A percentile compares a stretch with the other conserved stretches of the same genome.
These are phyloP conservation scores for Leistus spinibarbis DNA, from an alignment of 2,888 invertebrate genomes.

Conservation along the genomic window DNA sequence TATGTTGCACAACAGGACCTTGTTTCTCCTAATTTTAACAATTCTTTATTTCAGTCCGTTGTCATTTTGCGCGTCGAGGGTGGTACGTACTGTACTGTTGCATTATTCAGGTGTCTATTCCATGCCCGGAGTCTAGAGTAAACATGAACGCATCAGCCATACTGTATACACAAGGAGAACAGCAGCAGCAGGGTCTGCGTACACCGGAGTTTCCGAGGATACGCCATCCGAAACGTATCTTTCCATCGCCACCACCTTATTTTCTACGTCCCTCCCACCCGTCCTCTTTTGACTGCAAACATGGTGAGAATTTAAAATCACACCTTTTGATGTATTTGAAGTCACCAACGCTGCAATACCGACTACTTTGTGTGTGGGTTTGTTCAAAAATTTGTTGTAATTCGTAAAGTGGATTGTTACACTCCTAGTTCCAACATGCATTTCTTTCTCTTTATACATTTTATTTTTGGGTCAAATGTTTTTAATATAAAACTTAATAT, in stretches of 20 bases:
- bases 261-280: neutral
- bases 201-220: constrained; percentile 5
- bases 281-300: constrained; percentile 1
- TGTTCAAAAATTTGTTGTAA: constrained; percentile 16
- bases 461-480: too few species aligned
- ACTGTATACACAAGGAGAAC: constrained; percentile 23
- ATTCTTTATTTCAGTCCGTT: neutral
- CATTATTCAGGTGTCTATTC: constrained; percentile 49
- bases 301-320: constrained; percentile 34
- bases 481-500: too few species aligned
- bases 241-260: neutral
- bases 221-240: neutral
- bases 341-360: neutral
- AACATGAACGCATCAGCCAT: constrained; percentile 47
- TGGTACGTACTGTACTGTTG: constrained; percentile 47
- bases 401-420: neutral
- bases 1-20: too few species aligned
- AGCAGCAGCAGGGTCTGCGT: neutral
- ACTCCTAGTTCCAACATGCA: too few species aligned
- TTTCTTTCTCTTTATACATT: too few species aligned
- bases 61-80: constrained; percentile 43
- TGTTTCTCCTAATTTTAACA: neutral
- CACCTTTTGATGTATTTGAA: constrained; percentile 25
- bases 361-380: neutral
- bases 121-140: constrained; percentile 45